Conservation (phyloP, 2,888 invertebrate genomes). For the Deilephila porcellus region DNA sequence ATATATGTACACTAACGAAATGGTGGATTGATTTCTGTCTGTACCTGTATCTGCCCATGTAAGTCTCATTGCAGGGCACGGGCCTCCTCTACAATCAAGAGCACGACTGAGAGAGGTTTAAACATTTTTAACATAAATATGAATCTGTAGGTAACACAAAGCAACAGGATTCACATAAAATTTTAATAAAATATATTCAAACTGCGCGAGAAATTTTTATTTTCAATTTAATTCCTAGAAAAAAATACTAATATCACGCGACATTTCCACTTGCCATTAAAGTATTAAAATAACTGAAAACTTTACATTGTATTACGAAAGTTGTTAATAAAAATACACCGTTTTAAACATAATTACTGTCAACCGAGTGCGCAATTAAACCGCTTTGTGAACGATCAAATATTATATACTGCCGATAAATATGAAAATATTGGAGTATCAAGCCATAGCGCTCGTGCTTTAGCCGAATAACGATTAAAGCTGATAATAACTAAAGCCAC, state of each 20-base stretch:
- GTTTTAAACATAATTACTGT: constrained; percentile 18
- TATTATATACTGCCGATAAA: constrained; percentile 20
- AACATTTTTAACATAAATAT: too few relatives aligned
- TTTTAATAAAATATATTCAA: too few relatives aligned
- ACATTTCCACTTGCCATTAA: background rate
- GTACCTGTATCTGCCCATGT: too few relatives aligned
- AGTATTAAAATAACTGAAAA: constrained; percentile 16
- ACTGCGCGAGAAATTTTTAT: too few relatives aligned
- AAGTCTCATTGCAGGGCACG: too few relatives aligned
- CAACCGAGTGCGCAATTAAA: constrained; percentile 9
- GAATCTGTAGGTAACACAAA: too few relatives aligned
- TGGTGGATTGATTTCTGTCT: too few relatives aligned
- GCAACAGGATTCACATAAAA: too few relatives aligned
- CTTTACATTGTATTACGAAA: constrained; percentile 16
- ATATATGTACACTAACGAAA: too few relatives aligned
- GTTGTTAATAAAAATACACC: constrained; percentile 18
- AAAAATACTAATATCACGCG: constrained; percentile 11
- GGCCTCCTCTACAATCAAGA: too few relatives aligned
- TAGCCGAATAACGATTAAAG: background rate
- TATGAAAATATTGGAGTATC: background rate
- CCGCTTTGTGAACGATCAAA: constrained; percentile 16
- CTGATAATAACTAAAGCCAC: too few relatives aligned
- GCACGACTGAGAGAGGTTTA: too few relatives aligned
- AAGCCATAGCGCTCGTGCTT: background rate
- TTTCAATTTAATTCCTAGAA: background rate